These are phyloP conservation scores for Dromius quadrimaculatus DNA, from an alignment of 2,888 invertebrate species.

Conservation along the genomic window DNA sequence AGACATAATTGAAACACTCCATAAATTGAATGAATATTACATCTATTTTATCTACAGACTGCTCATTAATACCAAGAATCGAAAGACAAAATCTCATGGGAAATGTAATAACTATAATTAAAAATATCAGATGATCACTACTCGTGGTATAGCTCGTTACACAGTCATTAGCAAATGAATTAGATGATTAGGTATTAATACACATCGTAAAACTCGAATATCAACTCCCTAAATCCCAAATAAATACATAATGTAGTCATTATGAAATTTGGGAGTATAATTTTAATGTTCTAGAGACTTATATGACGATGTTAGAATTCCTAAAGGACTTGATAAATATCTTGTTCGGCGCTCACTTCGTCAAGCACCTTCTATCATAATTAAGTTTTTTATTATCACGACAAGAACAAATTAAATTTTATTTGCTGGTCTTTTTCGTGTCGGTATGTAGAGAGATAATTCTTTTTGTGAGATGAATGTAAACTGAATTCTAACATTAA, in stretches of 20 bases:
- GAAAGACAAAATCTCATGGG: constrained; percentile 23
- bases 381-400: too few relatives aligned
- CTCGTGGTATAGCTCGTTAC: not conserved
- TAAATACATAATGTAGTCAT: constrained; percentile 40
- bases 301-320: constrained; percentile 12
- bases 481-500: too few relatives aligned
- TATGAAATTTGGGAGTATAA: constrained; percentile 30
- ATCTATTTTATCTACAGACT: not conserved
- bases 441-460: too few relatives aligned
- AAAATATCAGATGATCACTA: constrained; percentile 29
- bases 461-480: too few relatives aligned
- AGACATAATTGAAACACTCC: too few relatives aligned
- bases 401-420: too few relatives aligned
- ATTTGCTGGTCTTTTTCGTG: too few relatives aligned
- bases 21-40: constrained; percentile 19
- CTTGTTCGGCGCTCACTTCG: too few relatives aligned
- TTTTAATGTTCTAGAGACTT: constrained; percentile 29
- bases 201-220: constrained; percentile 39
- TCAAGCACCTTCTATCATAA: too few relatives aligned
- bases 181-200: constrained; percentile 23
- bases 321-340: not conserved
- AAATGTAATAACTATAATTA: constrained; percentile 28
- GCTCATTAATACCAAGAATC: constrained; percentile 2
- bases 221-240: constrained; percentile 29
- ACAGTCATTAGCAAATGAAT: constrained; percentile 35